phyloP scores from a whole-genome alignment of 2,888 invertebrate genomes.

The Gisinianus flammeolus region DNA sequence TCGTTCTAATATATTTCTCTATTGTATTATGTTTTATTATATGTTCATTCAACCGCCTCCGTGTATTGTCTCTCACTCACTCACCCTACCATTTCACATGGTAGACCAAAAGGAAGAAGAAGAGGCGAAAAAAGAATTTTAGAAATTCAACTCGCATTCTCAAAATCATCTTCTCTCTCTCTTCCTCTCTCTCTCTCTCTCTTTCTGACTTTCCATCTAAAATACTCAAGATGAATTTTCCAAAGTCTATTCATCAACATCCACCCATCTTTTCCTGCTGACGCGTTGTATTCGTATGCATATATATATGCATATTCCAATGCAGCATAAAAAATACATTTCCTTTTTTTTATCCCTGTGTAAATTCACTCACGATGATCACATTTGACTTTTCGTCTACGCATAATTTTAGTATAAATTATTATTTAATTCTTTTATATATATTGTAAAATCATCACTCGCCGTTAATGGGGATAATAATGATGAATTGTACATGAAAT shows the following conservation, averaged over 20 bases:
- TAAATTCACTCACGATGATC: no score
- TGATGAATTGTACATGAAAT: no score
- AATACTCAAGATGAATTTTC: background rate
- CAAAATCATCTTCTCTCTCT: conserved; percentile 17
- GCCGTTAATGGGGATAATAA: no score
- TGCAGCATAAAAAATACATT: no score
- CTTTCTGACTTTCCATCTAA: background rate
- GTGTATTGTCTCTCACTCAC: no score
- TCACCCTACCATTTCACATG: no score
- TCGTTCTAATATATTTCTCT: background rate
- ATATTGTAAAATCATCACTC: no score
- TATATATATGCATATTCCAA: background rate
- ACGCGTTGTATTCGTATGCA: background rate
- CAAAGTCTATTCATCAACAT: conserved; percentile 11
- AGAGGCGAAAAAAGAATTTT: background rate
- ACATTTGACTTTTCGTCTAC: no score
- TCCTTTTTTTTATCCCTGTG: no score
- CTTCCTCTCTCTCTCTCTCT: background rate
- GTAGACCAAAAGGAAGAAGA: background rate
- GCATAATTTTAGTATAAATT: no score
- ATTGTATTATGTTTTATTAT: background rate
- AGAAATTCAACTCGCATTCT: conserved; percentile 12
- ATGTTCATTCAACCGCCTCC: background rate
- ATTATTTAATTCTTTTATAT: no score
- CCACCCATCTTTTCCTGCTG: conserved; percentile 6